phyloP scores from a whole-genome alignment of 2,797 vertebrate genomes.

The Typhlichthys eigenmanni region DNA sequence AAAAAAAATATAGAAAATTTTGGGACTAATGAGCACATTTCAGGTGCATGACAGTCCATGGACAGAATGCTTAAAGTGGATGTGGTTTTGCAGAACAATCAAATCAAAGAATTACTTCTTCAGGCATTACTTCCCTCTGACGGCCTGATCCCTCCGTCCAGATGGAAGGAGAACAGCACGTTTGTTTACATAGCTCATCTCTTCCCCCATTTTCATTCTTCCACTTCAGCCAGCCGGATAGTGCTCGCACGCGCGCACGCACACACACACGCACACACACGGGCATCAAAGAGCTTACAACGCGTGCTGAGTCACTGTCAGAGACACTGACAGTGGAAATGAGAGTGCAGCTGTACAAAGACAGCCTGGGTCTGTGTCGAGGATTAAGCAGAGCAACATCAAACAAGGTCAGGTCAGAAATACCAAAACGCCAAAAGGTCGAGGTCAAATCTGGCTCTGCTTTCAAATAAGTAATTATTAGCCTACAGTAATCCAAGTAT shows the following conservation, averaged over 20 bases:
- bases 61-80: conserved; percentile 27
- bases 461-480: background rate
- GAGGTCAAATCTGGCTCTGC: too few relatives aligned
- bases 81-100: conserved; percentile 14
- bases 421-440: too few relatives aligned
- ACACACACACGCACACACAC: conserved; percentile 3
- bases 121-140: conserved; percentile 43
- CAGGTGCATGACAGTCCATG: background rate
- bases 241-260: conserved; percentile 23
- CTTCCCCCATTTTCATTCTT: conserved; percentile 40
- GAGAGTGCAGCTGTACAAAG: conserved; percentile 2
- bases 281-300: conserved; percentile 30
- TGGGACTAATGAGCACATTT: conserved; percentile 1
- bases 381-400: conserved; percentile 13
- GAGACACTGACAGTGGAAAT: conserved; percentile 19
- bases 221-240: conserved; percentile 33
- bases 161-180: conserved; percentile 33
- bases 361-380: conserved; percentile 8
- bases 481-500: too few relatives aligned
- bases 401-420: background rate
- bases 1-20: background rate
- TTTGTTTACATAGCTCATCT: conserved; percentile 45
- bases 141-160: conserved; percentile 42
- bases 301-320: conserved; percentile 47
- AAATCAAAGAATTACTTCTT: conserved; percentile 8